A percentile compares a stretch with the other conserved stretches of the same genome.
phyloP scores from a whole-genome alignment of 2,797 vertebrate species.

The Peromyscus aztecus region DNA sequence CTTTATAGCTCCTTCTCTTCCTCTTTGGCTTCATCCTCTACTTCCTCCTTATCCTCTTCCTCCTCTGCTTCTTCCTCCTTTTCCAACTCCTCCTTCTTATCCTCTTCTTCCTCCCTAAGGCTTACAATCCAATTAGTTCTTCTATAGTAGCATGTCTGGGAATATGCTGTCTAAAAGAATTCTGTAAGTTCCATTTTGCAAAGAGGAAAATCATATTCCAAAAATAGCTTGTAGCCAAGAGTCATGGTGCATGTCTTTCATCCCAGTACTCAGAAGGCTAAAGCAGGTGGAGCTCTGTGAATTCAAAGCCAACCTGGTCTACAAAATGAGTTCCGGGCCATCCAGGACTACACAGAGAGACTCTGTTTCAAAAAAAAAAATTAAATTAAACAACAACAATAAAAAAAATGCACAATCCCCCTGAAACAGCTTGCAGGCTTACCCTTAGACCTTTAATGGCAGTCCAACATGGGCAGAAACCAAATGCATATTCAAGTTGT shows the following conservation, averaged over 20 bases:
- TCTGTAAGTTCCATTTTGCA: background rate
- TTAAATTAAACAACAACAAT: background rate
- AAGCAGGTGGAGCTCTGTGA: background rate
- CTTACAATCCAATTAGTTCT: background rate
- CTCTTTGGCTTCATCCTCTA: fast-evolving
- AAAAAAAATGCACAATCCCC: background rate
- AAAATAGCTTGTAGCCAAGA: background rate
- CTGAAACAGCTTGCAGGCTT: background rate
- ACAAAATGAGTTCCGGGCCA: background rate
- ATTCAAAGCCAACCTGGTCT: background rate
- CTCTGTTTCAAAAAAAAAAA: background rate
- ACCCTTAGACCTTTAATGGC: background rate
- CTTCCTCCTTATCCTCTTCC: background rate
- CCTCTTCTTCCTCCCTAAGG: background rate
- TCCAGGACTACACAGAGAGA: background rate
- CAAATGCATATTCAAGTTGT: background rate
- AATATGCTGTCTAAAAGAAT: background rate
- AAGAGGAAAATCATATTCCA: background rate
- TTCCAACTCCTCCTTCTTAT: background rate
- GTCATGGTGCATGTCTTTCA: too few species aligned
- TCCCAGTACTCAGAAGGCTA: background rate
- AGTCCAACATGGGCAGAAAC: background rate
- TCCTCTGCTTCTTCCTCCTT: too few species aligned
- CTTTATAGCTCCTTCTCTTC: background rate
- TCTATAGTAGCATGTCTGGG: background rate